Percentiles rank a stretch among this genome's conserved stretches.
These are phyloP conservation scores for Campoletis sonorensis DNA, from an alignment of 1,140 invertebrate species.

Conservation along the genomic window DNA sequence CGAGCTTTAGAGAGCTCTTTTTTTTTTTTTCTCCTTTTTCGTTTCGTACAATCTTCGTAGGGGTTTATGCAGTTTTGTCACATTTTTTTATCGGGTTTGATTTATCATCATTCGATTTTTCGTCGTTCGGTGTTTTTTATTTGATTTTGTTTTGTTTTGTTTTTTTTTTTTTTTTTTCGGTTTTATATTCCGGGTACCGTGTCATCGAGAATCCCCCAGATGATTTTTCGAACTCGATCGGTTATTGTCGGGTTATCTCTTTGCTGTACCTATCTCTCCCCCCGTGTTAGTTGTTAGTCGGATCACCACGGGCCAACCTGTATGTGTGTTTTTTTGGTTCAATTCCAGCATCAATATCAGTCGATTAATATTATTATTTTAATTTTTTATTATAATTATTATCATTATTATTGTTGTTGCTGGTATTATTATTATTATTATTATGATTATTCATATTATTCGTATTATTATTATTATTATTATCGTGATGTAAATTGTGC, in stretches of 20 bases:
- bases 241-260: conserved; percentile 57
- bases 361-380: neutral
- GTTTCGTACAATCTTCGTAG: too few relatives aligned
- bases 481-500: too few relatives aligned
- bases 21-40: conserved; percentile 11
- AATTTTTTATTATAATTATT: conserved; percentile 42
- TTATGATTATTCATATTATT: too few relatives aligned
- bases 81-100: too few relatives aligned
- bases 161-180: conserved; percentile 31
- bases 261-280: conserved; percentile 67
- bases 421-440: neutral
- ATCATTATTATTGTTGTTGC: neutral
- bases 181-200: conserved; percentile 27
- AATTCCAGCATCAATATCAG: conserved; percentile 63
- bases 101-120: too few relatives aligned
- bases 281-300: conserved; percentile 73
- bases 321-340: conserved; percentile 52
- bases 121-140: conserved; percentile 24
- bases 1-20: neutral
- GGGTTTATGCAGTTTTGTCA: too few relatives aligned
- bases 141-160: conserved; percentile 40
- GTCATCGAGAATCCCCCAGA: conserved; percentile 46
- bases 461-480: too few relatives aligned
- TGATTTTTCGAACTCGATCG: conserved; percentile 49
- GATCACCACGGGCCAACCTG: conserved; percentile 73